phyloP scores from a whole-genome alignment of 2,113 vertebrate genomes.

The Engystomops pustulosus region DNA sequence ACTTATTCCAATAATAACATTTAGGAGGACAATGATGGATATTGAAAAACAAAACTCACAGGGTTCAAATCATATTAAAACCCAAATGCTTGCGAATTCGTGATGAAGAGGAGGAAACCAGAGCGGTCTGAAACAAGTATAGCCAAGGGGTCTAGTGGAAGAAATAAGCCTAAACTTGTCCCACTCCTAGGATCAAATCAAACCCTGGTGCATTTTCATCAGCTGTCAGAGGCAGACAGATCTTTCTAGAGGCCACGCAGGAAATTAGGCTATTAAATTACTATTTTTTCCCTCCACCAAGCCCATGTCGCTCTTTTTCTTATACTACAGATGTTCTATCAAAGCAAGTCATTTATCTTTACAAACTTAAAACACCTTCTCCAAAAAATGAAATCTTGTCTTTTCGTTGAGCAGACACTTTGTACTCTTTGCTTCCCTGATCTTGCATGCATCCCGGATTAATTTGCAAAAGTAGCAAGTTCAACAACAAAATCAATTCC shows the following conservation, averaged over 20 bases:
- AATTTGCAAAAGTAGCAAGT: constrained; percentile 83
- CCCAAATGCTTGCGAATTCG: constrained; percentile 48
- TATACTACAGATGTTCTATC: constrained; percentile 86
- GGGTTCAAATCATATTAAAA: constrained; percentile 50
- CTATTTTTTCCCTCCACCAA: constrained; percentile 82
- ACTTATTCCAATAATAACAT: constrained; percentile 27
- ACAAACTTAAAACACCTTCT: constrained; percentile 82
- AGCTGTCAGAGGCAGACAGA: constrained; percentile 84
- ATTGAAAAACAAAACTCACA: constrained; percentile 47
- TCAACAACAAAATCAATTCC: constrained; percentile 95
- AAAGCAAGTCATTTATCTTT: constrained; percentile 92
- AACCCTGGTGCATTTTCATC: constrained; percentile 85
- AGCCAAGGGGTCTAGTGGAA: constrained; percentile 56
- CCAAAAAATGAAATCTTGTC: constrained; percentile 71
- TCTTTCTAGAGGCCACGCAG: constrained; percentile 84
- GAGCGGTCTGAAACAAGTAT: constrained; percentile 53
- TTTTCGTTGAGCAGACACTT: constrained; percentile 72
- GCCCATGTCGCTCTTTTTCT: constrained; percentile 75
- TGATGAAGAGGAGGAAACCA: constrained; percentile 57
- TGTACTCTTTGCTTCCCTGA: constrained; percentile 77
- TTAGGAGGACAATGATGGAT: constrained; percentile 56
- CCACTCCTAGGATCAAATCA: constrained; percentile 80
- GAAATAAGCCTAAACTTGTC: constrained; percentile 83
- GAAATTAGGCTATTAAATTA: constrained; percentile 97
- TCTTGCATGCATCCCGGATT: constrained; percentile 82